phyloP scores from a whole-genome alignment of 35 echinoderm and acorn worm species.

The Holothuria glaberrima region DNA sequence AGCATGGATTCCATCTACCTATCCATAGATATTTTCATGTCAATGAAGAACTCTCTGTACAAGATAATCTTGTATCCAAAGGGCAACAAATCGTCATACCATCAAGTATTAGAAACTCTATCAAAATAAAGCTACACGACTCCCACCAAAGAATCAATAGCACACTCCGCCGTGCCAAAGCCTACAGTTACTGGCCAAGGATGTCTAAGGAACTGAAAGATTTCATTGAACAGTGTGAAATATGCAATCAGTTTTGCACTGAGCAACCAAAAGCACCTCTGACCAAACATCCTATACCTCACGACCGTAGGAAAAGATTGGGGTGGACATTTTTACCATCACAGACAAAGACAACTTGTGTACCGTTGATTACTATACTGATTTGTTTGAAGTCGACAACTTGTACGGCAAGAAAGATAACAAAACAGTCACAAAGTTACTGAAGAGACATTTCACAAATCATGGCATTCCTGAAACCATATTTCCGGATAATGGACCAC shows the following conservation, averaged over 20 bases:
- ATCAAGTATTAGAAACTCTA: neutral
- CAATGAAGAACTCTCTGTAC: conserved; percentile 49
- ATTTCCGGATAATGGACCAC: no score
- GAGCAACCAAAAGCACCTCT: conserved; percentile 70
- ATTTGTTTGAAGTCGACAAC: no score
- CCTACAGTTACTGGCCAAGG: conserved; percentile 65
- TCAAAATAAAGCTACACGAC: conserved; percentile 60
- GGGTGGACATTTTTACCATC: conserved; percentile 68
- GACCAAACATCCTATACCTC: conserved; percentile 43
- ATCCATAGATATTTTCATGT: conserved; percentile 49
- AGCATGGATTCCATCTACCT: neutral
- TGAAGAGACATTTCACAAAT: no score
- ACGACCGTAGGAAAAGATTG: conserved; percentile 76
- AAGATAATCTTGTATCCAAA: conserved; percentile 64
- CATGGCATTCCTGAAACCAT: no score
- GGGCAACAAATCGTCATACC: conserved; percentile 16
- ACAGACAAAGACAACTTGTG: no score
- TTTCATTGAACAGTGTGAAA: no score
- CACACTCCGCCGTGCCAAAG: conserved; percentile 60
- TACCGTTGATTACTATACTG: no score
- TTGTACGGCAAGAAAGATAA: no score
- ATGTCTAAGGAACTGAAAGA: no score
- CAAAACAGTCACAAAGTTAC: no score
- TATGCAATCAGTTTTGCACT: conserved; percentile 33
- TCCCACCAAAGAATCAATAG: conserved; percentile 62